Base-by-base conservation (phyloP, 2,113 vertebrate species). In the Prochilodus magdalenae region DNA sequence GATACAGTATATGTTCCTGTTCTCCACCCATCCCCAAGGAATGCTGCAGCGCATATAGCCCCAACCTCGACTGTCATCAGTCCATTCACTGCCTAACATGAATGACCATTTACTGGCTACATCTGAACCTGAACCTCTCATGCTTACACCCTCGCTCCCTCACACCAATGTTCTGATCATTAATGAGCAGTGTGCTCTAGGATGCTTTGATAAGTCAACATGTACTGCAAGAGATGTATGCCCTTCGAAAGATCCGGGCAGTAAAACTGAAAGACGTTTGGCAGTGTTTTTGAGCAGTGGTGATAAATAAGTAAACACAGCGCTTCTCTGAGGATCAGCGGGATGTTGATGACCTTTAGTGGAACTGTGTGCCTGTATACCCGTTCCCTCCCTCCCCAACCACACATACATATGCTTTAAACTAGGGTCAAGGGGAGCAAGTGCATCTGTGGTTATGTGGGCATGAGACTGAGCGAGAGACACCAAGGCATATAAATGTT, bases 71-170 rank as follows among this genome's bases (percentile, higher is more conserved):
- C 62, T 27, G 60, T 27, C 60, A 63, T n/a, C 29, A 71, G 33
- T n/a, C 75, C 29, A 57, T 57, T 11, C 27, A 29, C 90, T 90
- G 93, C 90, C 86, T 80, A 67, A 33, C 53, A 70, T 73, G 20
- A 4, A 10, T 67, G n/a, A 22, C 30, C 24, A 22, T 33, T 71
- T 44, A 87, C 66, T 75, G 14, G 91, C 92, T 22, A 62, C 65
- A 49, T 62, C 60, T 24, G 30, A 69, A 40, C 24, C n/a, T n/a
- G n/a, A 1, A 44, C 40, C 4, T 44, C 40, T 44, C 40, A 44
- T 44, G 40, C 40, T 44, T 10, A 11, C 8, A 44, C 11, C 40
- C 40, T 11, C 11, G 40, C 40, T 8, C 5, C 40, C 40, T 44
- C 8, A 44, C 40, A 44, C 40, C 51, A 69, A 10, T 59, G 49